Evolutionary conservation across 1,140 invertebrate species (phyloP), one percentile per base, ranked within the genome.

Genomic region (Calycopis cecrops): DNA sequence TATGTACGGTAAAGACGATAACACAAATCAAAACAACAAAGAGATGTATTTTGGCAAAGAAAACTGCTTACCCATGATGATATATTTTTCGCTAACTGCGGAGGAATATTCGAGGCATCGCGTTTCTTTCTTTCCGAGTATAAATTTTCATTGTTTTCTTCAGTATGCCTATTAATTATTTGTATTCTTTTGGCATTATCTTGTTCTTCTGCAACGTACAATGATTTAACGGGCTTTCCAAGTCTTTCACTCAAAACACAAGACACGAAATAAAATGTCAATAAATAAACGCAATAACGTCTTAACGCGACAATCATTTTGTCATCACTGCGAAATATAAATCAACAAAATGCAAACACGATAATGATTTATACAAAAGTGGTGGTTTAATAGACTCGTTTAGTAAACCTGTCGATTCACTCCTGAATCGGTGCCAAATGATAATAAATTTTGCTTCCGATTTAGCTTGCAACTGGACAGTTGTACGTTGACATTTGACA

Each of bases 51-150:
- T 77, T 71, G 76, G 75, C 71, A 87, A 76, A 78, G 72, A 33
- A 48, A 63, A 68, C 35, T n/a, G n/a, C n/a, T 86, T 85, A 88
- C 85, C 83, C 81, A 85, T 71, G 77, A 80, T 77, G 73, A 83
- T 56, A 83, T 80, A 62, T 85, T 85, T 67, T 73, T 77, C 55
- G 71, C 69, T 34, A 67, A 28, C 33, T 64, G 59, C 34, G 76
- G 57, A 54, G 68, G 62, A 58, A 74, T 57, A 16, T 67, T 65
- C 35, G 71, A 55, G 18, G 73, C 71, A 76, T 84, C 79, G 14
- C 83, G 74, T 72, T 84, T 82, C 69, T 66, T 67, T 55, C 83
- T 76, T 67, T 14, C 1, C 14, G 9, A 40, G 3, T 74, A 70
- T 40, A 63, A 57, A 58, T 58, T 44, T 42, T 60, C 51, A 57